phyloP scores from a whole-genome alignment of 2,797 vertebrate genomes.

The Acanthiza pusilla region DNA sequence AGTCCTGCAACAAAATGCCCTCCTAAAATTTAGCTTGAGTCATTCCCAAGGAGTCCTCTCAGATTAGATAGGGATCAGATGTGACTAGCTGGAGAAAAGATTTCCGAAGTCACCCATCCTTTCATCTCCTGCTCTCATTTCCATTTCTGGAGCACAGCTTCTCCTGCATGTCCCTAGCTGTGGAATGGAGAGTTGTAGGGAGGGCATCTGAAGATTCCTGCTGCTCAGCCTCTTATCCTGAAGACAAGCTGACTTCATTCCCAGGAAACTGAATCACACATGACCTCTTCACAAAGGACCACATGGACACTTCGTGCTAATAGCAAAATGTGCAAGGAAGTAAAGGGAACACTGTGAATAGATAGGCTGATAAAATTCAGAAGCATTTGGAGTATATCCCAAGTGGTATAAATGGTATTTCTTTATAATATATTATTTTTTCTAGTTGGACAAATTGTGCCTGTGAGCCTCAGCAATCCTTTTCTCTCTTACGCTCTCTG shows the following conservation, averaged over 20 bases:
- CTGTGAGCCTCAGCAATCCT: not conserved
- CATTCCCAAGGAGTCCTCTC: not conserved
- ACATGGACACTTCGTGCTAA: rapidly evolving
- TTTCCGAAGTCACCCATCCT: not conserved
- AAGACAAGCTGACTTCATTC: not conserved
- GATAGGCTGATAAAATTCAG: not conserved
- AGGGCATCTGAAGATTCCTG: not conserved
- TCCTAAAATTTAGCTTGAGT: not conserved
- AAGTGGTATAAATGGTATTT: not conserved
- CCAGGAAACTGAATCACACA: not conserved
- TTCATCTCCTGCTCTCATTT: not conserved
- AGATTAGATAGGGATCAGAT: not conserved
- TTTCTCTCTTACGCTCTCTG: not conserved
- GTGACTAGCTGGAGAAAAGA: not conserved
- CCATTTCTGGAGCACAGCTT: not conserved
- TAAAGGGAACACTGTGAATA: not conserved
- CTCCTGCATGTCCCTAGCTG: not conserved
- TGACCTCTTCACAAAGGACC: not conserved
- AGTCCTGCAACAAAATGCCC: not conserved
- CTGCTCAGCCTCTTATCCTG: not conserved
- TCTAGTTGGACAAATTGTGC: not conserved
- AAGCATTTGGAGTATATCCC: rapidly evolving
- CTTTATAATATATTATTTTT: not conserved
- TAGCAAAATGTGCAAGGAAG: not conserved
- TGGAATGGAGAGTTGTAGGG: rapidly evolving